A percentile compares a stretch with the other conserved stretches of the same genome.
phyloP scores from a whole-genome alignment of 2,888 invertebrate species.

The Mayetiola destructor region DNA sequence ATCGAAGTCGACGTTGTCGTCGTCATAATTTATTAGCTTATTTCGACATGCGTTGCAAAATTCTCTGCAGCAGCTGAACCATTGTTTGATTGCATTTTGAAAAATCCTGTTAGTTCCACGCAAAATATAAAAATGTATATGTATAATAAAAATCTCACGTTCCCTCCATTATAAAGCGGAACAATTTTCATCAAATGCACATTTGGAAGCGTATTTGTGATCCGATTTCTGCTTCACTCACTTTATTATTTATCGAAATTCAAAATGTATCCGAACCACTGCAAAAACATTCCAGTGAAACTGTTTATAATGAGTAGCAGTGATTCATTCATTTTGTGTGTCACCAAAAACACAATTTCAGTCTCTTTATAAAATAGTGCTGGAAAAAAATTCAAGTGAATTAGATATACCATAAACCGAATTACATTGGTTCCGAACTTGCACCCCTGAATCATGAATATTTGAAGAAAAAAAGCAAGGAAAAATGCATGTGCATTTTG shows the following conservation, averaged over 20 bases:
- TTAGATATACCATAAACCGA: too few species aligned
- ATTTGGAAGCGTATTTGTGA: neutral
- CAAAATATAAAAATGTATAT: too few species aligned
- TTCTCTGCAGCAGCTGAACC: constrained; percentile 2
- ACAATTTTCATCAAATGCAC: neutral
- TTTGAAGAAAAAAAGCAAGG: neutral
- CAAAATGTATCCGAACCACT: too few species aligned
- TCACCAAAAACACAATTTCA: too few species aligned
- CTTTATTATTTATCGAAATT: neutral
- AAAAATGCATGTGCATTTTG: neutral
- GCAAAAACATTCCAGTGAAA: too few species aligned
- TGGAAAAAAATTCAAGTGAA: neutral
- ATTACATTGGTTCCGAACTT: too few species aligned
- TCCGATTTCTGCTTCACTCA: neutral
- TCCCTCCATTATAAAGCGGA: neutral
- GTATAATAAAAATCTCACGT: neutral
- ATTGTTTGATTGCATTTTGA: too few species aligned
- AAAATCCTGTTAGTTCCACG: too few species aligned
- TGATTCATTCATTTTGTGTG: too few species aligned
- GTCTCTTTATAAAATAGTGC: too few species aligned
- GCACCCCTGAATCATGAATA: neutral
- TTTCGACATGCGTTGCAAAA: neutral
- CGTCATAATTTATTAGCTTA: constrained; percentile 1
- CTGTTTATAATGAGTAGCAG: too few species aligned
- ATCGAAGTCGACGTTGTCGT: neutral